Conservation (phyloP, 2,888 invertebrate genomes). For the Clunio marinus region DNA sequence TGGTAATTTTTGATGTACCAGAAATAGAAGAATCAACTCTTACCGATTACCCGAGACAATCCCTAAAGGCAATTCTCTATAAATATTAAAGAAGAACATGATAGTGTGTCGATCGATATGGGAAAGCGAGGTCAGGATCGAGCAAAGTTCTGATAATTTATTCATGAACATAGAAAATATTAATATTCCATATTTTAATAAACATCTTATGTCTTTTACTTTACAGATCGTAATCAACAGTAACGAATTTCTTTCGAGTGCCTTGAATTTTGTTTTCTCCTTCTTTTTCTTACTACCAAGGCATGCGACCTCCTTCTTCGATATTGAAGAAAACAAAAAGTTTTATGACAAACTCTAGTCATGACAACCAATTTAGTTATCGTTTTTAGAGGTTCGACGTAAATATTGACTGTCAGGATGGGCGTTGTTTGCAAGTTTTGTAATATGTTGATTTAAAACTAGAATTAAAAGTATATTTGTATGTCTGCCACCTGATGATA, state of each 20-base stretch:
- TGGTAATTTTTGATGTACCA: conserved; percentile 21
- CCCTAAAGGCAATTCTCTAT: neutral
- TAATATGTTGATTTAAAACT: no score
- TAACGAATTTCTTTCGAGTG: conserved; percentile 1
- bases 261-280: neutral
- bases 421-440: no score
- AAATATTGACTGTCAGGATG: no score
- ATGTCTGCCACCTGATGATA: no score
- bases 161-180: neutral
- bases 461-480: no score
- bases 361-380: conserved; percentile 11
- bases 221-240: conserved; percentile 1
- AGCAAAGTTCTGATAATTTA: neutral
- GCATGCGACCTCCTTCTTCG: no score
- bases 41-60: neutral
- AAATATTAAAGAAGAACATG: neutral
- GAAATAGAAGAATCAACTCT: neutral
- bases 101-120: neutral
- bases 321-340: no score
- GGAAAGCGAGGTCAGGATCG: conserved; percentile 16
- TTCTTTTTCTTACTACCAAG: neutral
- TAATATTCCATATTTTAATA: neutral
- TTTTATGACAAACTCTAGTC: neutral
- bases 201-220: neutral
- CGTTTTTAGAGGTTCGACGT: neutral